Base-by-base conservation (phyloP, 2,888 invertebrate genomes). In the Drosophila differens region DNA sequence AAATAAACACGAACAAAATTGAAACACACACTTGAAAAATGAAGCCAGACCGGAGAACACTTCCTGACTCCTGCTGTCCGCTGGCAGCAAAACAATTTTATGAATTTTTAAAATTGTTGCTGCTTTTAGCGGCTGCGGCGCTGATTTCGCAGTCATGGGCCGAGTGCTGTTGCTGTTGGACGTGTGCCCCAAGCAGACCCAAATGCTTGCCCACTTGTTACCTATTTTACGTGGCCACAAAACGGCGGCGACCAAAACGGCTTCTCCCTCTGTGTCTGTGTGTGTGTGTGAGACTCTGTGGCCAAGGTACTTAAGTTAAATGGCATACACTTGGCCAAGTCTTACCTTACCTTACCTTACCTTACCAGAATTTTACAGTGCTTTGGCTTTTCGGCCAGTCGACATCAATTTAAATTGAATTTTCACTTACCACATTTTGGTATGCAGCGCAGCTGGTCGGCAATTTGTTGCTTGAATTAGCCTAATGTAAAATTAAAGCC, bases 391-490 rank as follows among this genome's bases (percentile, higher is more conserved):
- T 53, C 64, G 76, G 66, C 67, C 76, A 76, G 82, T 84, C 86
- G 82, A 77, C 84, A 90, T 89, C 90, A 90, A 91, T 91, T 91
- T 87, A 90, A 91, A 92, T 91, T 92, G 91, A 91, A 92, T 92
- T 92, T 91, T 83, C 82, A 85, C 81, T 89, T 89, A 86, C 89
- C 83, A 69, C 66, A 63, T 79, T 76, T 85, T 85, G 71, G 88
- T 85, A 85, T 85, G 81, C 85, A 75, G 73, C 68, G 49, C 85
- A 88, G 83, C 80, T 82, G 77, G 74, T 53, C 70, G 55, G 72
- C 85, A 91, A 92, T 92, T 92, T 91, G 91, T 89, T 77, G 81
- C 85, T 84, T 89, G 83, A 90, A 91, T 91, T 91, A 87, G 89
- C 81, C 81, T 91, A 87, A 91, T 91, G 89, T 87, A 89, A 85